A percentile compares a stretch with the other conserved stretches of the same genome.
Conservation (phyloP, 2,797 vertebrate genomes). For the Brotula barbata region DNA sequence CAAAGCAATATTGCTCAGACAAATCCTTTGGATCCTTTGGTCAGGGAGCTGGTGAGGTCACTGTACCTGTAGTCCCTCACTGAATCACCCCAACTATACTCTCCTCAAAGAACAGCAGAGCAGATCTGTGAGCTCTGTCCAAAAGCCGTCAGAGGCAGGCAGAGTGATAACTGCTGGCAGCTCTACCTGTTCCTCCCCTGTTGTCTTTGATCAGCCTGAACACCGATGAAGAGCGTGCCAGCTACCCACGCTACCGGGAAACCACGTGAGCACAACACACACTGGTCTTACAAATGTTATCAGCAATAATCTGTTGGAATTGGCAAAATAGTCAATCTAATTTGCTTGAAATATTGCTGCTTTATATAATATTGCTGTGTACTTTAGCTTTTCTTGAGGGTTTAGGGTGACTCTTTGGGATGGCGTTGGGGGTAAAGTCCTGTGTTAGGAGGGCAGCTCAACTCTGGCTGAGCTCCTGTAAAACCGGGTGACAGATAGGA, state of each 20-base stretch:
- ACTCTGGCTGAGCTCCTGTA: constrained; percentile 42
- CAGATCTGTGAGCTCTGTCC: constrained; percentile 58
- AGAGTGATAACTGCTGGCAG: constrained; percentile 81
- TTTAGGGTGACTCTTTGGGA: constrained; percentile 29
- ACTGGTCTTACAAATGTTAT: background rate
- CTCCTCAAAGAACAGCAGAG: constrained; percentile 28
- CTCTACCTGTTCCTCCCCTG: constrained; percentile 82
- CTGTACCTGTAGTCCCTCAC: constrained; percentile 19
- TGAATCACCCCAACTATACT: constrained; percentile 33
- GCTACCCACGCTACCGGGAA: constrained; percentile 51
- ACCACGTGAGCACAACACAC: constrained; percentile 45
- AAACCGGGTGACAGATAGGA: constrained; percentile 49
- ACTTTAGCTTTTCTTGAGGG: constrained; percentile 10
- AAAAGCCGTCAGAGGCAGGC: constrained; percentile 71
- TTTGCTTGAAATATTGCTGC: background rate
- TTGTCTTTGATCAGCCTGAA: constrained; percentile 86
- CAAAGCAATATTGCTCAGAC: constrained; percentile 4
- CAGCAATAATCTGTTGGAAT: no score
- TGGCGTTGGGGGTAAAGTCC: constrained; percentile 21
- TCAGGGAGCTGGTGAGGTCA: constrained; percentile 24
- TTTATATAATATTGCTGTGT: constrained; percentile 18
- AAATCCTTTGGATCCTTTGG: constrained; percentile 23
- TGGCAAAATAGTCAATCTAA: constrained; percentile 4
- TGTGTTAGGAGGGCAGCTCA: constrained; percentile 38
- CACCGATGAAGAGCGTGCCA: constrained; percentile 73